phyloP scores from a whole-genome alignment of 2,888 invertebrate species.

The Petrolisthes cinctipes region DNA sequence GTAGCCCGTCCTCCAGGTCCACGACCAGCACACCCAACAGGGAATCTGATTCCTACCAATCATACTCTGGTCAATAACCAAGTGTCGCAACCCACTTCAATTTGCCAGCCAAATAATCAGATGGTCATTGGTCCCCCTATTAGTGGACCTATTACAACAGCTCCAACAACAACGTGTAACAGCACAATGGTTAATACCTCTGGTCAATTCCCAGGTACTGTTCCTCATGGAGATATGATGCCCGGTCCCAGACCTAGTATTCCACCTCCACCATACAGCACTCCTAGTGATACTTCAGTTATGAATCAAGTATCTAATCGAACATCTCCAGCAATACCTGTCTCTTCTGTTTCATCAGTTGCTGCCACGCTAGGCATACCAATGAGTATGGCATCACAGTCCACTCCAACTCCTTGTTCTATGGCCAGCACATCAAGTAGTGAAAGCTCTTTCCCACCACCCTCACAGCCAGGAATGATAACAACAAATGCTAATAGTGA shows the following conservation, averaged over 20 bases:
- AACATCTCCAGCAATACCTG: slow-evolving; percentile 54
- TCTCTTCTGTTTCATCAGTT: slow-evolving; percentile 55
- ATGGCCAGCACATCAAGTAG: slow-evolving; percentile 34
- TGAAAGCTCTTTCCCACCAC: slow-evolving; percentile 51
- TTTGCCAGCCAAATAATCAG: slow-evolving; percentile 48
- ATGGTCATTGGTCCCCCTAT: slow-evolving; percentile 43
- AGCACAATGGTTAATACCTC: slow-evolving; percentile 44
- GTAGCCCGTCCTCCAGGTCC: slow-evolving; percentile 51
- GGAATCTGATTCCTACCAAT: slow-evolving; percentile 37
- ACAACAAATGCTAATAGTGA: slow-evolving; percentile 62
- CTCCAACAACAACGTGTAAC: slow-evolving; percentile 42
- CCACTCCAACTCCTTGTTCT: slow-evolving; percentile 40
- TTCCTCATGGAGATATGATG: slow-evolving; percentile 40
- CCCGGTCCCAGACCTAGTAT: slow-evolving; percentile 48
- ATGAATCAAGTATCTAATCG: slow-evolving; percentile 62
- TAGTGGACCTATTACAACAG: slow-evolving; percentile 52
- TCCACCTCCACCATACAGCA: slow-evolving; percentile 59
- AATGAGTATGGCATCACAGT: slow-evolving; percentile 43
- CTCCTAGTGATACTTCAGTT: slow-evolving; percentile 44
- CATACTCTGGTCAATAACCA: slow-evolving; percentile 50
- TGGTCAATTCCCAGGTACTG: slow-evolving; percentile 51
- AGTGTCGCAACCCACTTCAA: slow-evolving; percentile 47
- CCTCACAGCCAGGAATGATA: slow-evolving; percentile 51
- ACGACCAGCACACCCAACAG: slow-evolving; percentile 43
- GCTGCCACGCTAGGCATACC: slow-evolving; percentile 45